Conservation (phyloP, 2,888 invertebrate genomes). For the Caprella mutica region DNA sequence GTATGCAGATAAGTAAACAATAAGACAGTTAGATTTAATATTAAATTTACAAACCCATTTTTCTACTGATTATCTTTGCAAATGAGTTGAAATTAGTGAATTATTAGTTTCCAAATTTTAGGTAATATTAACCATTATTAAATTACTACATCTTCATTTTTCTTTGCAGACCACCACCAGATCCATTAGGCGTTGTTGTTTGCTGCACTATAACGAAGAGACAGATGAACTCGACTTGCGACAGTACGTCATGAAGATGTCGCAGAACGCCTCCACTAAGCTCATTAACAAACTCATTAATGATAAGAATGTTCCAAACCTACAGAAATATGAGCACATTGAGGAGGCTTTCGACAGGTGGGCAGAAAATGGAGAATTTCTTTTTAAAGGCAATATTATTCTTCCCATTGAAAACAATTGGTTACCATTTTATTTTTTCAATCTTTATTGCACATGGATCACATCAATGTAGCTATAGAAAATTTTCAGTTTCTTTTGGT, state of each 20-base stretch:
- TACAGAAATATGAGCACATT: background rate
- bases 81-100: too few relatives aligned
- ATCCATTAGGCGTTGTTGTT: constrained; percentile 1
- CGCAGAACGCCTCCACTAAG: background rate
- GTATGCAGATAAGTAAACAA: too few relatives aligned
- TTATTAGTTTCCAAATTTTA: background rate
- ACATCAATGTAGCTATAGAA: too few relatives aligned
- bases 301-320: constrained; percentile 1
- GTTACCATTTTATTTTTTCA: too few relatives aligned
- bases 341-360: constrained; percentile 5
- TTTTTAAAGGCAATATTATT: too few relatives aligned
- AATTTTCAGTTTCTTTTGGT: too few relatives aligned
- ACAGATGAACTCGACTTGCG: constrained; percentile 4
- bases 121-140: background rate
- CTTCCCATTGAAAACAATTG: too few relatives aligned
- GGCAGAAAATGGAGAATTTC: background rate
- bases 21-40: too few relatives aligned
- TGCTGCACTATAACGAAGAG: background rate
- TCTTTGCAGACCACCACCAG: background rate
- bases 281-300: constrained; percentile 1
- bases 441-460: too few relatives aligned
- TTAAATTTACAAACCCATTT: too few relatives aligned
- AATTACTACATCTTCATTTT: background rate
- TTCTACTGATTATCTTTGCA: too few relatives aligned
- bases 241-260: constrained; percentile 3